Conservation (phyloP, 2,888 invertebrate genomes). For the Neoaliturus tenellus region DNA sequence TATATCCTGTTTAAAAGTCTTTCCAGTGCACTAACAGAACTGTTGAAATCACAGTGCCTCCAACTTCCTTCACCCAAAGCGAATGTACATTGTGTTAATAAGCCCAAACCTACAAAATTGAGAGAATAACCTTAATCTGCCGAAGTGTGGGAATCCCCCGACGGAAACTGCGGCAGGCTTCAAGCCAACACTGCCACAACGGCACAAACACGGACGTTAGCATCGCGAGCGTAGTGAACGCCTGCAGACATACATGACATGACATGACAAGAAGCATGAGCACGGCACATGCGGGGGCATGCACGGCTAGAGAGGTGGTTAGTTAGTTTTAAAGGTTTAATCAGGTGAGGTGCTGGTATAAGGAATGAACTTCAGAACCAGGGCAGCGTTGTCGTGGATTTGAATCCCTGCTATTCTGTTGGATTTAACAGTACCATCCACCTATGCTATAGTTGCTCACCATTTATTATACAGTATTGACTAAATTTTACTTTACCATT, state of each 20-base stretch:
- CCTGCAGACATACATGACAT: slow-evolving; percentile 42
- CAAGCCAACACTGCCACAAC: not conserved
- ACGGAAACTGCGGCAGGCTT: slow-evolving; percentile 27
- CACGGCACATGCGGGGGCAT: not conserved
- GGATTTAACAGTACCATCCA: too few relatives aligned
- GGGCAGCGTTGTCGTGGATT: too few relatives aligned
- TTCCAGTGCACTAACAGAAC: not conserved
- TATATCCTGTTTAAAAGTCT: too few relatives aligned
- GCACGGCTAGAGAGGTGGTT: not conserved
- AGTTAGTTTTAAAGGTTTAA: not conserved
- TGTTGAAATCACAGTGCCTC: not conserved
- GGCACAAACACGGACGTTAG: slow-evolving; percentile 38
- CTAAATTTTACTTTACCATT: too few relatives aligned
- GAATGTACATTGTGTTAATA: slow-evolving; percentile 8
- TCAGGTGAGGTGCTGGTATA: too few relatives aligned
- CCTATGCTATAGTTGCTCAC: too few relatives aligned
- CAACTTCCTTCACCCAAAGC: not conserved
- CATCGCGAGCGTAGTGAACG: slow-evolving; percentile 12
- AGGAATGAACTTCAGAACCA: too few relatives aligned
- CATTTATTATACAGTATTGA: too few relatives aligned
- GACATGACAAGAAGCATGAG: not conserved
- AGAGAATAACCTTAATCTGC: slow-evolving; percentile 17
- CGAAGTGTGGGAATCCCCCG: slow-evolving; percentile 5
- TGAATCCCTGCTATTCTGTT: too few relatives aligned
- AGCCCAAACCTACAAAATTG: not conserved